Evolutionary conservation across 2,888 invertebrate genomes (phyloP).

Genomic region (Apodemia hepburni): DNA sequence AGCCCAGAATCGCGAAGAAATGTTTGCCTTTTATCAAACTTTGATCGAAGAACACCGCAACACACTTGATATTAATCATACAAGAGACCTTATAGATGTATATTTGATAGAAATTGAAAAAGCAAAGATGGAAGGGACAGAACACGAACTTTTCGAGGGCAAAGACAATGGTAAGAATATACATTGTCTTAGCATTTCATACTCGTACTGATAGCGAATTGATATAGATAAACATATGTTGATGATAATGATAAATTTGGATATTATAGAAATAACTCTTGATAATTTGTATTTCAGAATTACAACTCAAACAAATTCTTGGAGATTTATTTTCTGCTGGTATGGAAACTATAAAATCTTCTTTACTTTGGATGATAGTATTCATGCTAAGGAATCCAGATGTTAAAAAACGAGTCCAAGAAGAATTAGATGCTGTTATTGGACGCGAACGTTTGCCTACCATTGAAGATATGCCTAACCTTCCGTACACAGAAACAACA

Average conservation of each 20-base stretch:
- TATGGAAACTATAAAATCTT: conserved; percentile 96
- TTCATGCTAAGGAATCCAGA: conserved; percentile 94
- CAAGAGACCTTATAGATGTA: conserved; percentile 91
- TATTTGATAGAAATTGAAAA: conserved; percentile 92
- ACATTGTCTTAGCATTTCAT: conserved; percentile 29
- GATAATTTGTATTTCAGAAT: conserved; percentile 78
- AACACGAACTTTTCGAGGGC: conserved; percentile 88
- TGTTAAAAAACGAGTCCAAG: conserved; percentile 89
- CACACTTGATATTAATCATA: conserved; percentile 86
- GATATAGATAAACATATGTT: background rate
- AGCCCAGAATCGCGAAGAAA: conserved; percentile 88
- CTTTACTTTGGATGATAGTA: conserved; percentile 92
- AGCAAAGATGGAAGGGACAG: conserved; percentile 88
- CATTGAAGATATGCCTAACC: conserved; percentile 88
- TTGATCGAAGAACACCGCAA: conserved; percentile 90
- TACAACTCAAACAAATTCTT: conserved; percentile 94
- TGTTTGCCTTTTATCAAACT: conserved; percentile 91
- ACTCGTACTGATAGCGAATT: conserved; percentile 4
- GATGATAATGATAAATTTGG: background rate
- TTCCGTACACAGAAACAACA: conserved; percentile 93
- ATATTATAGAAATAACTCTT: background rate
- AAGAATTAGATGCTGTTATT: conserved; percentile 91
- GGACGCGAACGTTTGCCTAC: conserved; percentile 89
- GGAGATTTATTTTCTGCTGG: conserved; percentile 95
- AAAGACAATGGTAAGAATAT: conserved; percentile 88